Evolutionary conservation across 2,888 invertebrate genomes (phyloP).

Genomic region (Nephrotoma appendiculata): DNA sequence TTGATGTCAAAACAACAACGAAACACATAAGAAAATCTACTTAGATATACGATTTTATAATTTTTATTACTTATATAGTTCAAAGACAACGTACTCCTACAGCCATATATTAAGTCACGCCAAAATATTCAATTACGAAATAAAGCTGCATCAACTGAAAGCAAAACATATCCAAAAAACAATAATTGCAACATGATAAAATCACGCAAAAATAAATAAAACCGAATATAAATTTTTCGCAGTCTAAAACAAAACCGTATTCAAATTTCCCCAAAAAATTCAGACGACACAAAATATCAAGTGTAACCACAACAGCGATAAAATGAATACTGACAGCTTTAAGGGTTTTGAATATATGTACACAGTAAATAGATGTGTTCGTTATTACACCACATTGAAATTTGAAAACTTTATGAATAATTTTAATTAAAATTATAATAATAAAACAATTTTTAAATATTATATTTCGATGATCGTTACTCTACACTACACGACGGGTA

Average conservation of each 20-base stretch:
- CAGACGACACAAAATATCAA: neutral
- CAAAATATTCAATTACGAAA: neutral
- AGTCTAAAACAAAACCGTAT: neutral
- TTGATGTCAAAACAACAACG: neutral
- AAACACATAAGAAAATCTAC: neutral
- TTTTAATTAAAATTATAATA: neutral
- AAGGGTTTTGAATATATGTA: neutral
- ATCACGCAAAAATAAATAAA: neutral
- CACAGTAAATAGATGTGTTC: neutral
- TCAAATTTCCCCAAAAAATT: neutral
- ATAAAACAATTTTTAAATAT: neutral
- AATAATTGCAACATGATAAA: neutral
- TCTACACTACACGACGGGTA: neutral
- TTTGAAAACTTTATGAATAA: neutral
- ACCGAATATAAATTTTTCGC: neutral
- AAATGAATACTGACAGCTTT: neutral
- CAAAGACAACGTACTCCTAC: neutral
- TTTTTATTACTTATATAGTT: neutral
- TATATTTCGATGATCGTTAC: neutral
- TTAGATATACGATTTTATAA: neutral
- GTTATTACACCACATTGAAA: neutral
- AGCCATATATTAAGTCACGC: neutral
- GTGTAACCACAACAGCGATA: neutral
- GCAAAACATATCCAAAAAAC: neutral
- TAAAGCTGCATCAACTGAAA: neutral